Percentiles rank a stretch among this genome's conserved stretches.
phyloP scores from a whole-genome alignment of 2,113 vertebrate species.

The Ovis aries region DNA sequence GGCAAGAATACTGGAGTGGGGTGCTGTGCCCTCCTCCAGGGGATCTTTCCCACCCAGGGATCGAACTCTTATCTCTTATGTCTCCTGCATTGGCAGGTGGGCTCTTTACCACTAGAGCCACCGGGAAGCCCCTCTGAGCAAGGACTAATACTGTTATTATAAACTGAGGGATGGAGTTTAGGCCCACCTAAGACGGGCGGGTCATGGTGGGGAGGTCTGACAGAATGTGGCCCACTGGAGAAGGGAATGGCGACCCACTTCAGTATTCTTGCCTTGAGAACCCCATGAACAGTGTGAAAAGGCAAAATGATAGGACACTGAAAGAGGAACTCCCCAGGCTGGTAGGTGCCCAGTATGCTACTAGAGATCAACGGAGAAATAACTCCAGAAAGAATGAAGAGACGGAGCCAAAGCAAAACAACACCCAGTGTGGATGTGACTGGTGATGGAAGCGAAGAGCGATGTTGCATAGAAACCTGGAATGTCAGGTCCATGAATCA shows the following conservation, averaged over 20 bases:
- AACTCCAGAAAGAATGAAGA: neutral
- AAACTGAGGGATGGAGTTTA: neutral
- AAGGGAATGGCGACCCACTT: neutral
- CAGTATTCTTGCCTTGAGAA: neutral
- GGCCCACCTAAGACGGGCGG: accelerated
- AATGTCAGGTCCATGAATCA: neutral
- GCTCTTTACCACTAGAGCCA: neutral
- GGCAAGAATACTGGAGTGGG: neutral
- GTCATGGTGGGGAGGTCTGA: neutral
- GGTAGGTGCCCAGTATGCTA: neutral
- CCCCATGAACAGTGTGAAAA: neutral
- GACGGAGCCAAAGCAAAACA: neutral
- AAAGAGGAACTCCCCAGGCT: neutral
- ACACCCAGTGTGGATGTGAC: neutral
- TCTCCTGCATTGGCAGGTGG: neutral
- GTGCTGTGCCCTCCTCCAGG: neutral
- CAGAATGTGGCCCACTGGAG: neutral
- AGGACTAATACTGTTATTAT: neutral
- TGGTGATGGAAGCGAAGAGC: neutral
- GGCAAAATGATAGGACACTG: neutral
- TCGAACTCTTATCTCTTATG: neutral
- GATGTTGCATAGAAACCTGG: neutral
- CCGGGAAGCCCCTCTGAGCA: neutral
- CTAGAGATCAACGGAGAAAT: neutral
- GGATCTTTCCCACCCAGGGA: neutral